Base-by-base conservation (phyloP, 1,140 invertebrate genomes). In the Helicoverpa zea region DNA sequence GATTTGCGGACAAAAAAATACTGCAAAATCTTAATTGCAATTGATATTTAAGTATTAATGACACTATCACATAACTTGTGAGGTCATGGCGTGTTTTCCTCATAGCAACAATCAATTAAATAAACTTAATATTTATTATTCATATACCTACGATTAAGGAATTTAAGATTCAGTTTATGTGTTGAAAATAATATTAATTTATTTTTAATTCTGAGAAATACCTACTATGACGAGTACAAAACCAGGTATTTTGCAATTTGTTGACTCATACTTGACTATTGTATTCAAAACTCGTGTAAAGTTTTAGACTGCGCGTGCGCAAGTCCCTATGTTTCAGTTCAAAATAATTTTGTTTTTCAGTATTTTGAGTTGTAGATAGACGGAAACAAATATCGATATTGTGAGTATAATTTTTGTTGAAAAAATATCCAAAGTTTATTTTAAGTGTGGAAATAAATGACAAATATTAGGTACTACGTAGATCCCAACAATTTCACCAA, bases 301-400 rank as follows among this genome's bases (percentile, higher is more conserved):
- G 63, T 51, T 68, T 2, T 0, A n/a, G 12, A 51, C 49, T 68
- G 64, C 64, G 64, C 47, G 29, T 51, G 64, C 64, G 64, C 64
- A 51, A 23, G 30, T 43, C 35, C 43, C 35, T 47, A 64, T n/a
- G 16, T 64, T 64, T 47, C 16, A 30, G 12, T 14, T 29, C 2
- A 14, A 63, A 35, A 63, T 23, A 23, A 23, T 23, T 23, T 0
- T 23, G 23, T 23, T 23, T 23, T 23, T 23, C 23, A 23, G 23
- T 23, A 23, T 23, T 23, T 23, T 23, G 2, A 23, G 23, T 23
- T 23, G 23, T 23, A 23, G 2, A 23, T 23, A 23, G 23, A 23
- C 23, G 23, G 2, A 23, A 23, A 23, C 23, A 23, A 23, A 23
- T 23, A 23, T 23, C 23, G 23, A 23, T 23, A 23, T 23, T 23